Evolutionary conservation across 1,140 invertebrate species (phyloP), one percentile per base, ranked within the genome.

Genomic region (Charaxes varanes): DNA sequence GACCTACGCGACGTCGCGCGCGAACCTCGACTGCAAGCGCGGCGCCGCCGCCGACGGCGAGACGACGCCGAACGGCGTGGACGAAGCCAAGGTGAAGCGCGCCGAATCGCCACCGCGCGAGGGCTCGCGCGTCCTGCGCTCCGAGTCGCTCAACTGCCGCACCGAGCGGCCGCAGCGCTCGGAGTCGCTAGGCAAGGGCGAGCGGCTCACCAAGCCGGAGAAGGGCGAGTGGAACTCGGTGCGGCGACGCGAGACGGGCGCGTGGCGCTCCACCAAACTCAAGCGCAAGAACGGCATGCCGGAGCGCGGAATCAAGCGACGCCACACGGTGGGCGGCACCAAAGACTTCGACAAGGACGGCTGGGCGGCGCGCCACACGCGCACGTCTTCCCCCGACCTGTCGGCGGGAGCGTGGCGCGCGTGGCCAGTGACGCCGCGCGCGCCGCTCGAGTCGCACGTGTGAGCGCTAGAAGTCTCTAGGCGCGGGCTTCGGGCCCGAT

Each of bases 301-400:
- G 0, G 90, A 92, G 66, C 79, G 91, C 23, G 92, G 91, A 19
- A 93, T 95, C 48, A 94, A 95, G 73, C 85, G 95, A 6, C 85
- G 95, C n/a, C 95, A 97, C 77, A 97, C 95, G 1, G 94, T 97
- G 0, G 94, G 94, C 16, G 94, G 95, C 8, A 94, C 92, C 0
- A 93, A 94, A 66, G 94, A 97, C 69, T 93, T 85, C 64, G 82
- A 85, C 66, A 85, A 85, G 64, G 79, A 82, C 69, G 78, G 79
- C 26, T 85, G 82, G 82, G 64, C 68, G 47, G 78, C 78, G 46
- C 73, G 80, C 12, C 81, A 80, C 65, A 74, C 80, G 48, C 70
- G 82, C 43, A 82, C 82, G 10, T 83, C 79, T 8, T 84, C 80
- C 43, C 82, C 82, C 5, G 82, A 84, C 62, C 71, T 85, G 24